These are phyloP conservation scores for Apis laboriosa DNA, from an alignment of 1,140 invertebrate genomes.

Conservation along the genomic window DNA sequence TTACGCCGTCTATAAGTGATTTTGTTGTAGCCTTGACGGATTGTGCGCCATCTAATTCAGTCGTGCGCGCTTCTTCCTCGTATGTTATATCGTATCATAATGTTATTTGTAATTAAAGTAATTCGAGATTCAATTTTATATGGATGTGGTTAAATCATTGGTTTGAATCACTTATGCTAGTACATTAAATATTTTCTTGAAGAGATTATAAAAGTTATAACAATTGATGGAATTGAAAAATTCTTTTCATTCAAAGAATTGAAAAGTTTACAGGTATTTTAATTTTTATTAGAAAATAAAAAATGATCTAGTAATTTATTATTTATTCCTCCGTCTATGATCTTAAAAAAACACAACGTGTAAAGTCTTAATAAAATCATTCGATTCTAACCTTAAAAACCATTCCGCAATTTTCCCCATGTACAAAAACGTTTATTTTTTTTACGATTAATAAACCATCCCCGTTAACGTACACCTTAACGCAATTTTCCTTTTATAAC, in stretches of 20 bases:
- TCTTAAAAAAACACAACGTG: too few species aligned
- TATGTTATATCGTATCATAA: background rate
- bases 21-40: slow-evolving; percentile 14
- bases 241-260: background rate
- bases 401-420: background rate
- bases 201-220: background rate
- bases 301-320: too few species aligned
- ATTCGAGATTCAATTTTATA: background rate
- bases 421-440: background rate
- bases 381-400: background rate
- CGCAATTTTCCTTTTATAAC: slow-evolving; percentile 13
- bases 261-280: background rate
- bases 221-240: background rate
- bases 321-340: too few species aligned
- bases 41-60: slow-evolving; percentile 26
- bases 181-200: background rate
- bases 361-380: background rate
- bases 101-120: background rate
- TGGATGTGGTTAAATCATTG: background rate
- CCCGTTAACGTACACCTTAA: background rate
- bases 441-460: slow-evolving; percentile 38
- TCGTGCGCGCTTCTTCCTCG: background rate
- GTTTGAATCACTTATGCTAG: background rate
- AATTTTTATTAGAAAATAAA: too few species aligned
- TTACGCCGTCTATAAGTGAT: slow-evolving; percentile 24